These are phyloP conservation scores for Sclerurus mexicanus DNA, from an alignment of 2,113 vertebrate species.

Conservation along the genomic window DNA sequence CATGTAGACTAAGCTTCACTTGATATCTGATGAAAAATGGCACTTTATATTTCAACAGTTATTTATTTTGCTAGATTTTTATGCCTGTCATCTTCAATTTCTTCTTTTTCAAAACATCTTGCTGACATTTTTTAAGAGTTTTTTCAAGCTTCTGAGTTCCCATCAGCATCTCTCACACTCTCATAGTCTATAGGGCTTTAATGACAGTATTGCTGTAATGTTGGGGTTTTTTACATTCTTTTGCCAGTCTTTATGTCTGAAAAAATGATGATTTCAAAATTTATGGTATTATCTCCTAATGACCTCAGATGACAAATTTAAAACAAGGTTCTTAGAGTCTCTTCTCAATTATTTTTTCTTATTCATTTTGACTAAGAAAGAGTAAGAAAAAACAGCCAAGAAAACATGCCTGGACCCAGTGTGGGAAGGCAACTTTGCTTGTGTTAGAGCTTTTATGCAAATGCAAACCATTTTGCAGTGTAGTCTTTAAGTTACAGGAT, in stretches of 20 bases:
- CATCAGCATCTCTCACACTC: background rate
- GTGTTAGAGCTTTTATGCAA: background rate
- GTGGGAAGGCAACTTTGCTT: background rate
- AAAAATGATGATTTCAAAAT: background rate
- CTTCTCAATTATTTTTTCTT: background rate
- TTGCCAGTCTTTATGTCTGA: background rate
- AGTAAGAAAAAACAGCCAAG: background rate
- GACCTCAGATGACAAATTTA: background rate
- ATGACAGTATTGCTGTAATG: background rate
- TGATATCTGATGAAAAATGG: constrained; percentile 14
- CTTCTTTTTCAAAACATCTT: background rate
- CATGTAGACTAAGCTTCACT: background rate
- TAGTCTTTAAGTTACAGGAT: background rate
- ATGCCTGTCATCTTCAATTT: background rate
- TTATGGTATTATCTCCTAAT: background rate
- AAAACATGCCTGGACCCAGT: background rate
- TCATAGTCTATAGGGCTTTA: background rate
- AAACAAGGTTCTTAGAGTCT: background rate
- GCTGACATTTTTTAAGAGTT: background rate
- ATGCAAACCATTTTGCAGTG: background rate
- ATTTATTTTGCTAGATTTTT: constrained; percentile 8
- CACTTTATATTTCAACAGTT: background rate
- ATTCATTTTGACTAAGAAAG: background rate
- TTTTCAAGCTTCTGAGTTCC: background rate
- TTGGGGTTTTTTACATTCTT: background rate